phyloP scores from a whole-genome alignment of 2,113 vertebrate species.

The Grammomys surdaster region DNA sequence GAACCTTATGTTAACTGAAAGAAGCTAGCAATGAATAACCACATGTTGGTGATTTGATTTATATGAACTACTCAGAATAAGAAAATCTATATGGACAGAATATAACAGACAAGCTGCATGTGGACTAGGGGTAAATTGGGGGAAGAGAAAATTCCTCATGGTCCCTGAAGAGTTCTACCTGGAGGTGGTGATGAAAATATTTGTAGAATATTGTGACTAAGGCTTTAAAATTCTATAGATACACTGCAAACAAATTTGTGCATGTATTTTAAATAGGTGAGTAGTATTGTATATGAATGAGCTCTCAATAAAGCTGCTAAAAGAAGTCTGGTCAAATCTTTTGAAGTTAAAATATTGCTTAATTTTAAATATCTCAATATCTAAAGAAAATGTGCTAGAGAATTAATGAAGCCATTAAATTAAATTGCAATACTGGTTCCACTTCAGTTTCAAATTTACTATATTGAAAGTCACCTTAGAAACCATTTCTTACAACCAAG shows the following conservation, averaged over 20 bases:
- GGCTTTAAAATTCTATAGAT: background rate
- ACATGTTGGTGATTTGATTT: background rate
- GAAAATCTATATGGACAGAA: background rate
- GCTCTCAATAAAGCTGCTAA: background rate
- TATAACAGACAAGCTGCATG: background rate
- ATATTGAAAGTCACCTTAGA: slow-evolving; percentile 62
- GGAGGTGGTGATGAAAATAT: background rate
- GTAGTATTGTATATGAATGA: background rate
- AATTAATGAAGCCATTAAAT: slow-evolving; percentile 65
- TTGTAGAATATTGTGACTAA: background rate
- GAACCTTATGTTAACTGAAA: background rate
- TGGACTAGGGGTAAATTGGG: fast-evolving
- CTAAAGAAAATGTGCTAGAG: slow-evolving; percentile 72
- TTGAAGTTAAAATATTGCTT: slow-evolving; percentile 54
- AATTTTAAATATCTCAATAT: slow-evolving; percentile 75
- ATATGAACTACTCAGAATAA: background rate
- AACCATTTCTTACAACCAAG: slow-evolving; percentile 28
- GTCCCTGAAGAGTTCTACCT: no score
- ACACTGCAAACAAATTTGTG: background rate
- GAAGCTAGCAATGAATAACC: background rate
- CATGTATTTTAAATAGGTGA: background rate
- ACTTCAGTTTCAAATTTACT: slow-evolving; percentile 46
- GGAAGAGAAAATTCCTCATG: background rate
- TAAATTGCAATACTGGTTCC: slow-evolving; percentile 72
- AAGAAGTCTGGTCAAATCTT: background rate